Conservation (phyloP, 2,888 invertebrate genomes). For the Nomada fabriciana region DNA sequence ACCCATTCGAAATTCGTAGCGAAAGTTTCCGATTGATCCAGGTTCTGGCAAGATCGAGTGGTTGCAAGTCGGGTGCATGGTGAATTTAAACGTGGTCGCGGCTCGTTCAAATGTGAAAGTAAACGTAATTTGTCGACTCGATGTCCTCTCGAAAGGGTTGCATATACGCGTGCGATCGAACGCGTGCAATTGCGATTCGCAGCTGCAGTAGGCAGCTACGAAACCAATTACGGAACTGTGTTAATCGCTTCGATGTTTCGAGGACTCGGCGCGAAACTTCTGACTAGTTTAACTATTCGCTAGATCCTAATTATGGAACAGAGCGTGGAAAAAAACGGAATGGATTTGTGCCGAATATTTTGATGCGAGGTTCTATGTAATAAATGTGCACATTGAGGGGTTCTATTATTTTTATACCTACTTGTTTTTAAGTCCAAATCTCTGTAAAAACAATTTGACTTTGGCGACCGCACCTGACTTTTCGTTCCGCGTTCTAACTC, state of each 20-base stretch:
- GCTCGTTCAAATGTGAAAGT: conserved; percentile 41
- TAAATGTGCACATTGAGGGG: too few species aligned
- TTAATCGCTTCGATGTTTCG: conserved; percentile 45
- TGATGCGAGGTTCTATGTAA: too few species aligned
- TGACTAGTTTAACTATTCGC: conserved; percentile 29
- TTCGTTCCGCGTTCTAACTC: not conserved
- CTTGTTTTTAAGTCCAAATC: too few species aligned
- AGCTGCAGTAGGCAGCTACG: conserved; percentile 45
- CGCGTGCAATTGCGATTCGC: conserved; percentile 40
- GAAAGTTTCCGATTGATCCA: not conserved
- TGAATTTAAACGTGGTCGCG: conserved; percentile 36
- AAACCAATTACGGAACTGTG: conserved; percentile 56
- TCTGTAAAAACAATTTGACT: not conserved
- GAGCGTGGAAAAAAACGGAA: not conserved
- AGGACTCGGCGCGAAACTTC: conserved; percentile 30
- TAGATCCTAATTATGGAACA: conserved; percentile 2
- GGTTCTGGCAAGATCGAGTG: conserved; percentile 12
- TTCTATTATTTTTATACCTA: too few species aligned
- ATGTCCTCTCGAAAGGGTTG: conserved; percentile 38
- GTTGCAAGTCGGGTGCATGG: not conserved
- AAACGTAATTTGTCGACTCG: conserved; percentile 64
- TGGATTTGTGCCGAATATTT: not conserved
- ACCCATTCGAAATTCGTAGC: not conserved
- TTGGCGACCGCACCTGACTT: not conserved
- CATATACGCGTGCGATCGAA: conserved; percentile 34